phyloP scores from a whole-genome alignment of 2,888 invertebrate genomes.

The Agonopterix arenella region DNA sequence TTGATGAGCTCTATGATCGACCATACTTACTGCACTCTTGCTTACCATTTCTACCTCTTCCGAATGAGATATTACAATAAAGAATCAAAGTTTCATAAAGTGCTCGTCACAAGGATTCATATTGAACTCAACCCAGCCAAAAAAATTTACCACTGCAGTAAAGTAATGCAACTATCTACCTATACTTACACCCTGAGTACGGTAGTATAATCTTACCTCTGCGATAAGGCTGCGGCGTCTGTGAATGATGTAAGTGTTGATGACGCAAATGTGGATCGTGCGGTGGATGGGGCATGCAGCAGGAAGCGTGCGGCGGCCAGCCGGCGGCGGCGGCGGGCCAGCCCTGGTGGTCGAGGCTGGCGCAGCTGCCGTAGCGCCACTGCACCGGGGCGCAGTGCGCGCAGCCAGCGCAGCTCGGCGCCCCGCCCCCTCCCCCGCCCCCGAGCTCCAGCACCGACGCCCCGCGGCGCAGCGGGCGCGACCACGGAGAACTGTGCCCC shows the following conservation, averaged over 20 bases:
- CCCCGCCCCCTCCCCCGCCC: constrained; percentile 23
- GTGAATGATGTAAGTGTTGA: constrained; percentile 36
- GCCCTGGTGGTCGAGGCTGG: constrained; percentile 51
- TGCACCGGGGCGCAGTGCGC: constrained; percentile 33
- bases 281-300: constrained; percentile 26
- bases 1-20: too few species aligned
- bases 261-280: constrained; percentile 13
- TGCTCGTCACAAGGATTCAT: too few species aligned
- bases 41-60: too few species aligned
- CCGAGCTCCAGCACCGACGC: constrained; percentile 61
- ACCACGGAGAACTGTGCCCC: constrained; percentile 43
- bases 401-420: constrained; percentile 31
- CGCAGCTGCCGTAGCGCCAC: constrained; percentile 69
- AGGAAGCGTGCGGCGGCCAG: constrained; percentile 34
- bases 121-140: too few species aligned
- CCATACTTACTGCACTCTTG: too few species aligned
- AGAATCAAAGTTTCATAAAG: too few species aligned
- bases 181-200: too few species aligned
- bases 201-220: constrained; percentile 34
- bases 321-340: constrained; percentile 16
- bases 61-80: too few species aligned
- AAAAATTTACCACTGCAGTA: too few species aligned
- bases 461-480: constrained; percentile 55
- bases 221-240: constrained; percentile 60
- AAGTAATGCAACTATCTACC: too few species aligned